phyloP scores from a whole-genome alignment of 2,113 vertebrate genomes.

The Nycticebus coucang region DNA sequence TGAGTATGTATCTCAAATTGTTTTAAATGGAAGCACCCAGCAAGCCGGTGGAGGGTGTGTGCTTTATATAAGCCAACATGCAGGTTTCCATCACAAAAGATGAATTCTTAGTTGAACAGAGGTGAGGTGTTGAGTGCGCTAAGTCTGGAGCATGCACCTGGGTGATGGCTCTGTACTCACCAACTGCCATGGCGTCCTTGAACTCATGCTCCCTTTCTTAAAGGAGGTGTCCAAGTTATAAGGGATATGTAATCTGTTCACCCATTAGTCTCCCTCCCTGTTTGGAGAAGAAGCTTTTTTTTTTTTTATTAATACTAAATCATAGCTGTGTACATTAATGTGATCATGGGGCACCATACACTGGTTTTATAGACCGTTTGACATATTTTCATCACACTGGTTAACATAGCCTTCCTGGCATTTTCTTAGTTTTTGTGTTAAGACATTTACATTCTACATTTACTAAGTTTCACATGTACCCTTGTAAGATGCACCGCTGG shows the following conservation, averaged over 20 bases:
- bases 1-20: neutral
- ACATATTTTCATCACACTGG: too few species aligned
- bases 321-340: too few species aligned
- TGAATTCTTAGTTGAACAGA: neutral
- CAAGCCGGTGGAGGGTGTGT: neutral
- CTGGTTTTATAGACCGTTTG: too few species aligned
- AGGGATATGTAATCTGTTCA: neutral
- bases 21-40: neutral
- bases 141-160: neutral
- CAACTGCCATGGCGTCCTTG: neutral
- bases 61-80: neutral
- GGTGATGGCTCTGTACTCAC: neutral
- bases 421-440: too few species aligned
- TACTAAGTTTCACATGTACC: too few species aligned
- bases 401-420: too few species aligned
- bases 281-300: neutral
- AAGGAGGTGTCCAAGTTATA: neutral
- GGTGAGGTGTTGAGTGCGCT: neutral
- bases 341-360: too few species aligned
- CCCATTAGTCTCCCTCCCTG: constrained; percentile 30
- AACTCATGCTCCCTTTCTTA: neutral
- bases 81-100: neutral
- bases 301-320: neutral
- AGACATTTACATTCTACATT: too few species aligned
- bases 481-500: too few species aligned